Conservation (phyloP, 2,888 invertebrate genomes). For the Chrysolina americana region DNA sequence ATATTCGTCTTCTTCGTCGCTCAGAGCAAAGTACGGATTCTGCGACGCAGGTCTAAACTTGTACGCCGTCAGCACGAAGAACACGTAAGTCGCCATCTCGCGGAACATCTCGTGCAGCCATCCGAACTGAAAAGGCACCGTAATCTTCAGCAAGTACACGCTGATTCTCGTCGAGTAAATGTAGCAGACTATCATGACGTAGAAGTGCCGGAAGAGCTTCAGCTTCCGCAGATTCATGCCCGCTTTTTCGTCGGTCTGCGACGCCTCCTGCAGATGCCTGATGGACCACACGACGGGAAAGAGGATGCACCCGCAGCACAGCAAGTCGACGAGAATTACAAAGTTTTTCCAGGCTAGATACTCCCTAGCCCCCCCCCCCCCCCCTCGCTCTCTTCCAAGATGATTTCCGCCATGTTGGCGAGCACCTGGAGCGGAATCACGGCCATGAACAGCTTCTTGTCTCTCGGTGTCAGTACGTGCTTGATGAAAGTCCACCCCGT, state of each 20-base stretch:
- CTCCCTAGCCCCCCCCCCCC: slow-evolving; percentile 90
- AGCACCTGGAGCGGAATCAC: slow-evolving; percentile 97
- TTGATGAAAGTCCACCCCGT: slow-evolving; percentile 99
- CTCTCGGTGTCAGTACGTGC: slow-evolving; percentile 94
- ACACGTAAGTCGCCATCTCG: slow-evolving; percentile 93
- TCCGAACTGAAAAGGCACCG: slow-evolving; percentile 96
- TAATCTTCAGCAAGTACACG: slow-evolving; percentile 92
- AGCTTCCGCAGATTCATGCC: slow-evolving; percentile 94
- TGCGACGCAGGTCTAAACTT: slow-evolving; percentile 96
- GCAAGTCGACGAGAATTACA: slow-evolving; percentile 92
- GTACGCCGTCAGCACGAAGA: slow-evolving; percentile 95
- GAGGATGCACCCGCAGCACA: slow-evolving; percentile 96
- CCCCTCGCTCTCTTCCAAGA: slow-evolving; percentile 96
- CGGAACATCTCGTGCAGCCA: slow-evolving; percentile 97
- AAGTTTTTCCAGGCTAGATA: slow-evolving; percentile 93
- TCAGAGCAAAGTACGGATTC: slow-evolving; percentile 93
- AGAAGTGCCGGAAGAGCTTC: slow-evolving; percentile 96
- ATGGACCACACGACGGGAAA: slow-evolving; percentile 99
- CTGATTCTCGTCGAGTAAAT: slow-evolving; percentile 98
- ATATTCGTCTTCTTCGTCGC: slow-evolving; percentile 78
- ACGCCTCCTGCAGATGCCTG: slow-evolving; percentile 91
- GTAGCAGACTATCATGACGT: slow-evolving; percentile 97
- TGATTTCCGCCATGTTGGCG: slow-evolving; percentile 97
- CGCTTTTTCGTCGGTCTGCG: slow-evolving; percentile 96
- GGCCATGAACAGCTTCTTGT: slow-evolving; percentile 97